Evolutionary conservation across 2,113 vertebrate species (phyloP), one percentile per base, ranked within the genome.

Genomic region (Sinocyclocheilus grahami): DNA sequence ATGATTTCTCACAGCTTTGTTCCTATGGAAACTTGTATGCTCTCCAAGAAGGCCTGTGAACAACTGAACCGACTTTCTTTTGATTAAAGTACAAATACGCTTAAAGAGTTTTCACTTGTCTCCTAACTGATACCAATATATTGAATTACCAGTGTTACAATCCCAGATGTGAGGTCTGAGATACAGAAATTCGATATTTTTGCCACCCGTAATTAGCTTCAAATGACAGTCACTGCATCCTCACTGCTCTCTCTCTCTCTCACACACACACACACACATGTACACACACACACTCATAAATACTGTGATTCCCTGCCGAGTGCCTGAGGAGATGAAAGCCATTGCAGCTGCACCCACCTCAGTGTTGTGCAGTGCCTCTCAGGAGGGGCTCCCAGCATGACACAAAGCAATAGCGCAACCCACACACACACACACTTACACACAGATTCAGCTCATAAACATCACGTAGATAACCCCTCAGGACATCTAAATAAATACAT

Each of bases 401-500:
- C 85, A 90, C 82, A 89, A 85, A 89, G 86, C 88, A 87, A 53
- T 71, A 62, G 83, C 37, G 55, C 27, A 89, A 82, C 39, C 12
- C 58, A 42, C 82, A 71, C 27, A 27, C 78, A 84, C 80, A 75
- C 89, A 78, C 88, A 84, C 22, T 76, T 42, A 84, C 30, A 82
- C 69, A 78, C 62, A 51, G 30, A 83, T 72, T 69, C 60, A 81
- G 20, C 71, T 81, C 67, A 84, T n/a, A 89, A 62, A 83, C 69
- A 77, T 16, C 69, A 51, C 48, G 58, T 65, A 74, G 39, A 75
- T 90, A 92, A 93, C 90, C 90, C 86, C 76, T 82, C 10, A 90
- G 89, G 86, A 94, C 92, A 95, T 94, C 93, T 53, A 94, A 95
- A 94, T 92, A 92, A 92, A 93, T 92, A 92, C 90, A 91, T 93